Conservation (phyloP, 2,888 invertebrate species). For the Lochmaea capreae region DNA sequence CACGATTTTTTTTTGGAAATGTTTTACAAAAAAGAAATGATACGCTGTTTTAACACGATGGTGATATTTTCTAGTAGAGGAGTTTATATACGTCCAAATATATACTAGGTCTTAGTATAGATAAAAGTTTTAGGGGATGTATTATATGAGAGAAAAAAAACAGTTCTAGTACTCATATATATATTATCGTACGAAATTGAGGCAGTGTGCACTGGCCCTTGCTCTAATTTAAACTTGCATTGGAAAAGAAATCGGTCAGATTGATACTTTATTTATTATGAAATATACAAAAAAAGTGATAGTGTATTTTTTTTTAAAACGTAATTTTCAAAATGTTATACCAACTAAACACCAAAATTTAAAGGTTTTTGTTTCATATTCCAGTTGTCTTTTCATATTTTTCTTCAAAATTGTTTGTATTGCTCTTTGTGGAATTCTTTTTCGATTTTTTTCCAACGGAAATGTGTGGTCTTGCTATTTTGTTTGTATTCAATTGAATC, state of each 20-base stretch:
- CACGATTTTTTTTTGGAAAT: not conserved
- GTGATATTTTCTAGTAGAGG: constrained; percentile 46
- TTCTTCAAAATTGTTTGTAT: no score
- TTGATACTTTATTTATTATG: not conserved
- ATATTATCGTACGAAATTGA: constrained; percentile 26
- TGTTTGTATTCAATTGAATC: no score
- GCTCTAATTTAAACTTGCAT: constrained; percentile 24
- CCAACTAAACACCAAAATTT: not conserved
- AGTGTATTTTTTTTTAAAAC: not conserved
- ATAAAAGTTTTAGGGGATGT: constrained; percentile 19
- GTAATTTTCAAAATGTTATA: not conserved
- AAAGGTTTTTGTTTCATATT: no score
- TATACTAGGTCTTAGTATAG: constrained; percentile 36
- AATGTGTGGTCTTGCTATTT: no score
- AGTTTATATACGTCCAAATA: constrained; percentile 39
- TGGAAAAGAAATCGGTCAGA: constrained; percentile 24
- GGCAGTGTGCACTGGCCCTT: constrained; percentile 17
- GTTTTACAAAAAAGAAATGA: not conserved
- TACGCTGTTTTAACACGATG: not conserved
- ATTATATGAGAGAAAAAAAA: constrained; percentile 13
- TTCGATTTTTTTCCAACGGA: no score
- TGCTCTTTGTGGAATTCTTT: no score
- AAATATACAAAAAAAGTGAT: not conserved
- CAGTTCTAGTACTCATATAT: constrained; percentile 30
- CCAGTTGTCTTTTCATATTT: no score